Base-by-base conservation (phyloP, 2,888 invertebrate species). In the Erebia ligea region DNA sequence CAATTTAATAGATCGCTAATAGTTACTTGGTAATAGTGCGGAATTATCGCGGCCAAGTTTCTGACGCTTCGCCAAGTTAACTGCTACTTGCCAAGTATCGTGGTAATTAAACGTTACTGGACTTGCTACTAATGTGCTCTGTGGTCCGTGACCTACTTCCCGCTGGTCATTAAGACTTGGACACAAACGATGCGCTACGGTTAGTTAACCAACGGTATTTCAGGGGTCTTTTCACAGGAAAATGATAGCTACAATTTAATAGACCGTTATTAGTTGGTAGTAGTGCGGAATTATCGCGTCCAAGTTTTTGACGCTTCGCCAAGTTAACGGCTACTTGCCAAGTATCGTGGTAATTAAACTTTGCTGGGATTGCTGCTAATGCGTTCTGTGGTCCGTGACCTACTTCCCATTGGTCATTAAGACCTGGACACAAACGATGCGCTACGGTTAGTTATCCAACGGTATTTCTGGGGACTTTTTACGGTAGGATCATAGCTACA, bases 341-440 rank as follows among this genome's bases (percentile, higher is more conserved):
- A 75, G 68, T 70, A 75, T 73, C 73, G 71, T 63, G 73, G 70
- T 73, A 75, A 75, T 75, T 72, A 72, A 75, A 75, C 67, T 75
- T 73, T 61, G 73, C 17, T 54, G 19, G 72, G 68, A 70, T 69
- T 68, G 65, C 72, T 68, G 71, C 72, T 75, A 73, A 75, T 75
- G 73, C 70, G 68, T 69, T 75, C 69, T 57, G 68, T 68, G 73
- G 73, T 66, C 71, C 71, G 69, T 70, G 73, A 68, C 74, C 72
- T 74, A 74, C 72, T 70, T 74, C 54, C 69, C 15, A 21, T 21
- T 58, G 77, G 76, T 73, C 75, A 76, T 76, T 75, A 52, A 52
- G 52, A 10, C 52, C 11, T 52, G 52, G 52, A 17, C 17, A 17
- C 17, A 52, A 1, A 52, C 17, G 17, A 52, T 17, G 52, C 52